A percentile compares a stretch with the other conserved stretches of the same genome.
Conservation (phyloP, 2,888 invertebrate species). For the Tanypteryx hageni region DNA sequence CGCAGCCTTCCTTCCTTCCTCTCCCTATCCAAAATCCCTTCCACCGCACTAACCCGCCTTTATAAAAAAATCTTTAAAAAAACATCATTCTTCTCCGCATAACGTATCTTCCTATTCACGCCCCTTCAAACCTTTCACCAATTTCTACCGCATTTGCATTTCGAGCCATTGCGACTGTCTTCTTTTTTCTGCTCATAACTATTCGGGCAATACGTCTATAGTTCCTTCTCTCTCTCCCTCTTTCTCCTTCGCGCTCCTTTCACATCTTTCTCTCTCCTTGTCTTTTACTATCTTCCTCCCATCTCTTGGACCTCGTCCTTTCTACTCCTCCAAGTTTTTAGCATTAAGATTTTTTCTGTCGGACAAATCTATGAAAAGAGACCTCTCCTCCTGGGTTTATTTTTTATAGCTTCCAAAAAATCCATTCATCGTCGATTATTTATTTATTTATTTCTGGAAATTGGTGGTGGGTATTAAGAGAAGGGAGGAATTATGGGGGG, state of each 20-base stretch:
- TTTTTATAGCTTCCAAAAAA: not conserved
- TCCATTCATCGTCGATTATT: constrained; percentile 13
- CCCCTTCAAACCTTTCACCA: not conserved
- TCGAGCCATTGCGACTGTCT: not conserved
- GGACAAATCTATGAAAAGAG: not conserved
- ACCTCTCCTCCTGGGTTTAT: not conserved
- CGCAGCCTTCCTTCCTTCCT: not conserved
- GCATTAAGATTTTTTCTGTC: constrained; percentile 3
- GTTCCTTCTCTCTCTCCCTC: not conserved
- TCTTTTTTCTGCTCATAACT: not conserved
- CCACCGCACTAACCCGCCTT: too few relatives aligned
- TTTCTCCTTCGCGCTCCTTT: not conserved
- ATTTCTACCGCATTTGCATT: not conserved
- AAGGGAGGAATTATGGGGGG: too few relatives aligned
- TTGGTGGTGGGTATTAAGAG: too few relatives aligned
- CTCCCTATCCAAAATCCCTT: too few relatives aligned
- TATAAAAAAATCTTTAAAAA: too few relatives aligned
- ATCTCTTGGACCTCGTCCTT: not conserved
- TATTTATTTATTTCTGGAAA: not conserved
- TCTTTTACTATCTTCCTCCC: not conserved
- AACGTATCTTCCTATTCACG: not conserved
- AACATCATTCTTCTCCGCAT: not conserved
- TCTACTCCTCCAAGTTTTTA: not conserved
- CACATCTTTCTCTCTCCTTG: not conserved
- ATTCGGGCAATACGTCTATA: not conserved